Conservation (phyloP, 2,113 vertebrate species). For the Acrocephalus kingi region DNA sequence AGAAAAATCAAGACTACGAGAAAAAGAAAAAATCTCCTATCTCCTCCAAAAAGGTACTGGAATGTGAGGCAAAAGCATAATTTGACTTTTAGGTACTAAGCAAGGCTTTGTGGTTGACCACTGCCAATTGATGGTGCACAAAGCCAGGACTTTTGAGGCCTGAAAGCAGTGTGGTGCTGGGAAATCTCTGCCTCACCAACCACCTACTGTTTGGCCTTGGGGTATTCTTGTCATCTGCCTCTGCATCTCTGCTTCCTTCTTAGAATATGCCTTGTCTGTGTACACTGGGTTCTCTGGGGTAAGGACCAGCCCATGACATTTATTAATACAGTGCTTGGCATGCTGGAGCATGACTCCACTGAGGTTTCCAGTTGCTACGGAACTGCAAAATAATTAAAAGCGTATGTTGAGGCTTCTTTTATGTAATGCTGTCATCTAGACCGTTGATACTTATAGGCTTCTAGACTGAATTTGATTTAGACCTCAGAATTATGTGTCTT, state of each 20-base stretch:
- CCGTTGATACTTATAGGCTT: not conserved
- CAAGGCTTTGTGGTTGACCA: slow-evolving; percentile 1
- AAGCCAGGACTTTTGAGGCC: not conserved
- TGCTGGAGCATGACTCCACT: not conserved
- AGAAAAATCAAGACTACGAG: not conserved
- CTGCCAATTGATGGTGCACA: not conserved
- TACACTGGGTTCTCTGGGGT: not conserved
- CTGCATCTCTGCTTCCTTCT: not conserved
- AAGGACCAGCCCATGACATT: slow-evolving; percentile 5
- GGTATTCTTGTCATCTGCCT: not conserved
- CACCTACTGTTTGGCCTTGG: not conserved
- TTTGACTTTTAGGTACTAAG: not conserved
- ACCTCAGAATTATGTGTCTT: not conserved
- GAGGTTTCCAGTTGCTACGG: not conserved
- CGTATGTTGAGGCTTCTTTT: not conserved
- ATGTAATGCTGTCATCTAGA: not conserved
- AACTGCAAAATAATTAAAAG: slow-evolving; percentile 12
- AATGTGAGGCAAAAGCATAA: not conserved
- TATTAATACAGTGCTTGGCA: not conserved
- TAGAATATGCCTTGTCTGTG: not conserved
- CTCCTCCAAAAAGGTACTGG: not conserved
- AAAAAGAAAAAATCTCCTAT: not conserved
- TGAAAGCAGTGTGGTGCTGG: not conserved
- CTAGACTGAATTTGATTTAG: not conserved
- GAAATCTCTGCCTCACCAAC: not conserved